A percentile compares a stretch with the other conserved stretches of the same genome.
Conservation (phyloP, 2,888 invertebrate genomes). For the Drosophila neonasuta region DNA sequence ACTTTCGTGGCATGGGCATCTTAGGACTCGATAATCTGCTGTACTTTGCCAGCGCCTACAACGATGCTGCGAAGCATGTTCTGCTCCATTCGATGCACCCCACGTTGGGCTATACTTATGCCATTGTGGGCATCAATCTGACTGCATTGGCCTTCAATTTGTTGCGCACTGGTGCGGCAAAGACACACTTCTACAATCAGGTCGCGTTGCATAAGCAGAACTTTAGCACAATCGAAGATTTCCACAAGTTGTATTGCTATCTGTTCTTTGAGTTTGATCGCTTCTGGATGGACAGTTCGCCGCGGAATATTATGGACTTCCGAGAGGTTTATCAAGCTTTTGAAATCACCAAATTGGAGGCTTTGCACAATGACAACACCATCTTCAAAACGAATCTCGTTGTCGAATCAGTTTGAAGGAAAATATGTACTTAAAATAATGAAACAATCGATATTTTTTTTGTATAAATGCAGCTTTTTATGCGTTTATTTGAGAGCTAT, state of each 20-base stretch:
- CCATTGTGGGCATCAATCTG: constrained; percentile 97
- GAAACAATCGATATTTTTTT: constrained; percentile 23
- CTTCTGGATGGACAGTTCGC: constrained; percentile 96
- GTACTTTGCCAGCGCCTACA: constrained; percentile 92
- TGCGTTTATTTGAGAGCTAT: constrained; percentile 73
- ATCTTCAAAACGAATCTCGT: constrained; percentile 91
- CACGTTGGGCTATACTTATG: constrained; percentile 92
- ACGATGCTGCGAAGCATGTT: constrained; percentile 90
- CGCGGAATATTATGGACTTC: constrained; percentile 97
- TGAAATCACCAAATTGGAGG: constrained; percentile 87
- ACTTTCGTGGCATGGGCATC: constrained; percentile 98
- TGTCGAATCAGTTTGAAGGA: constrained; percentile 87
- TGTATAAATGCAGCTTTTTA: constrained; percentile 69
- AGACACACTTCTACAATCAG: constrained; percentile 94
- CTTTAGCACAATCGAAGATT: constrained; percentile 87
- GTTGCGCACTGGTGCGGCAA: constrained; percentile 90
- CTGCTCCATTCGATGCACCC: constrained; percentile 95
- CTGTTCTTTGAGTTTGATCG: constrained; percentile 97
- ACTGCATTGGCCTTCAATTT: constrained; percentile 94
- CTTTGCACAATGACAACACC: constrained; percentile 87
- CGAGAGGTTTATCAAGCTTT: constrained; percentile 93
- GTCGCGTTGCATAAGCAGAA: constrained; percentile 84
- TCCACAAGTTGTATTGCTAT: constrained; percentile 96
- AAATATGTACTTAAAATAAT: constrained; percentile 9
- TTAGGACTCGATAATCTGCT: constrained; percentile 95